Conservation (phyloP, 2,888 invertebrate genomes). For the Sarcophaga rosellei region DNA sequence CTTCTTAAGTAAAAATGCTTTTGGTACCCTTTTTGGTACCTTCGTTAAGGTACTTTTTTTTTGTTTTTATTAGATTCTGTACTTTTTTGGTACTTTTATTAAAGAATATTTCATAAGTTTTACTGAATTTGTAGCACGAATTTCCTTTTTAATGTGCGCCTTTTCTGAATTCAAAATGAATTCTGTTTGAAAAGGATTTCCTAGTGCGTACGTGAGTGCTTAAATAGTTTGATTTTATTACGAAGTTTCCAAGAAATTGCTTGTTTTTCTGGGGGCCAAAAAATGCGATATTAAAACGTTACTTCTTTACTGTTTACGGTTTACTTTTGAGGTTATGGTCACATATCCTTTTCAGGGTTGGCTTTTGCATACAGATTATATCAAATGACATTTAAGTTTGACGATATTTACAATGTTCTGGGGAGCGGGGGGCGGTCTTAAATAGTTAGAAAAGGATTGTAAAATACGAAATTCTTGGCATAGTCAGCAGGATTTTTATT, state of each 20-base stretch:
- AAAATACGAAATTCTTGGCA: conserved; percentile 28
- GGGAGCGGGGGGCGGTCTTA: background rate
- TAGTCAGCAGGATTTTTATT: background rate
- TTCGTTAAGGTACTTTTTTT: too few species aligned
- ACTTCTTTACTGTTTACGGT: background rate
- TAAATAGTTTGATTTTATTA: conserved; percentile 40
- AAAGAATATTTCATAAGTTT: too few species aligned
- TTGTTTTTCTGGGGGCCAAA: background rate
- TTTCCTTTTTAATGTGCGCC: background rate
- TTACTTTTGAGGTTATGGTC: conserved; percentile 19
- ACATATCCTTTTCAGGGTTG: background rate
- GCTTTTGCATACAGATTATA: conserved; percentile 40
- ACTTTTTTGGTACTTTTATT: too few species aligned
- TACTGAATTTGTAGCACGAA: too few species aligned
- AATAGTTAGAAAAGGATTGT: background rate
- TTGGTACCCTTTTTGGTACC: too few species aligned
- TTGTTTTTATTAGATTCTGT: too few species aligned
- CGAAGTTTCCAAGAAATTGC: conserved; percentile 6
- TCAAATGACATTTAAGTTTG: conserved; percentile 55
- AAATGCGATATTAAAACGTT: too few species aligned
- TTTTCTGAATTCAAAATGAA: background rate
- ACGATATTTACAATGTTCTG: conserved; percentile 43
- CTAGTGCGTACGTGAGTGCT: conserved; percentile 19
- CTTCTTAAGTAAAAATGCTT: too few species aligned
- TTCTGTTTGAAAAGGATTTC: background rate